Evolutionary conservation across 2,113 vertebrate genomes (phyloP), one percentile per base, ranked within the genome.

Genomic region (Crocuta crocuta): DNA sequence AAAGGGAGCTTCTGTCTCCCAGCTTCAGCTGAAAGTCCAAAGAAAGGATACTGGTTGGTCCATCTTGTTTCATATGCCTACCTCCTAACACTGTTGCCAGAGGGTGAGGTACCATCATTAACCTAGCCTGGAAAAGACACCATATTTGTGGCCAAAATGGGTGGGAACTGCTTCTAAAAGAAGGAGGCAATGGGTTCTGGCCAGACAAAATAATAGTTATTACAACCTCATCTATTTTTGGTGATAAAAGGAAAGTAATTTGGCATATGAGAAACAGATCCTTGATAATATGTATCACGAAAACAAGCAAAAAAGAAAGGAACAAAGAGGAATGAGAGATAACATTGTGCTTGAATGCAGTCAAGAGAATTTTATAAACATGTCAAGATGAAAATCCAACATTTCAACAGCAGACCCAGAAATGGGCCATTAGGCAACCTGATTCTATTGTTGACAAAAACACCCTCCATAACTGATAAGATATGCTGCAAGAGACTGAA

Each of bases 181-280:
- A 55, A 90, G 21, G 65, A 87, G 24, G 35, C 35, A 61, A 19
- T 89, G 53, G 26, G 13, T 97, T 91, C 78, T 90, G 91, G 66
- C 78, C 68, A 91, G 65, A 24, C 31, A 85, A 68, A 78, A 91
- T 78, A 65, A 58, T 91, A 74, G 70, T 92, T 74, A 83, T 21
- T 93, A n/a, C 48, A 93, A 53, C 19, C 89, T 89, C 55, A 65
- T 91, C 95, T 94, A 35, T 90, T 84, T 93, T 73, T 7, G 17
- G 15, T 96, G 53, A 86, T 90, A 87, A 91, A 80, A 97, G 84
- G 80, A 90, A 92, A 87, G 39, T 76, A 91, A 82, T 70, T 78
- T 86, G 33, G 45, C 53, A 61, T 88, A 35, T 74, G 65, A 93
- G 53, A 96, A 96, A 84, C 55, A 89, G 68, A 89, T 95, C 58